Conservation (phyloP, 2,888 invertebrate species). For the Carpatolechia fugitivella region DNA sequence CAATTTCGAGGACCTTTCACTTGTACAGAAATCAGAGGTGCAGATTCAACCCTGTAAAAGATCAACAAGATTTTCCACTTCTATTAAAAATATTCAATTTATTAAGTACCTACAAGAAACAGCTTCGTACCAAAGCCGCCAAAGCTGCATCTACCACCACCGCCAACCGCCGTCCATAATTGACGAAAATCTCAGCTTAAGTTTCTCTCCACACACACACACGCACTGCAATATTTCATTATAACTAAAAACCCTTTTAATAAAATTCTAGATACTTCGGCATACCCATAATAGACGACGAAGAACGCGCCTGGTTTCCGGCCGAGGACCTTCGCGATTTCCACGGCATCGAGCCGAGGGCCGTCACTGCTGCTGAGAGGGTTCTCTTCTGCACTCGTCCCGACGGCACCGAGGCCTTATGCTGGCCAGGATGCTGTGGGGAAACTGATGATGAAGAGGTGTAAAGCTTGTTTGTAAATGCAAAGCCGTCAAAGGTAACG, state of each 20-base stretch:
- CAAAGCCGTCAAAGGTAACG: neutral
- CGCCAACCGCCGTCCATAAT: no score
- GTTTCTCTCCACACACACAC: neutral
- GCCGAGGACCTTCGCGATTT: conserved; percentile 92
- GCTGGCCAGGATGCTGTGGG: conserved; percentile 82
- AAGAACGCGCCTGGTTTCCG: conserved; percentile 96
- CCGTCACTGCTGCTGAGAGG: conserved; percentile 86
- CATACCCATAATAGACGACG: conserved; percentile 89
- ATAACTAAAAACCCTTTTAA: neutral
- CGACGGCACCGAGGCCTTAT: conserved; percentile 90
- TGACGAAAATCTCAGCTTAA: no score
- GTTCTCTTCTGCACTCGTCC: conserved; percentile 90
- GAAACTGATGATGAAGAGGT: conserved; percentile 62
- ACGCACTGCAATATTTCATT: no score
- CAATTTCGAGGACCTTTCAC: no score
- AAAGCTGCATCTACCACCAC: no score
- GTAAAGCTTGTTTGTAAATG: neutral
- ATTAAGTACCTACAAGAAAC: no score
- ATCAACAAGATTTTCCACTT: no score
- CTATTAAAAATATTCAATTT: no score
- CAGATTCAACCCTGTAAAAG: no score
- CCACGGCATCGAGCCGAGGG: conserved; percentile 88
- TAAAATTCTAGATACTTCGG: conserved; percentile 85
- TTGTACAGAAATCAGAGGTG: no score
- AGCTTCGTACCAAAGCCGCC: no score